Conservation (phyloP, 1,140 invertebrate species). For the Hyles vespertilio region DNA sequence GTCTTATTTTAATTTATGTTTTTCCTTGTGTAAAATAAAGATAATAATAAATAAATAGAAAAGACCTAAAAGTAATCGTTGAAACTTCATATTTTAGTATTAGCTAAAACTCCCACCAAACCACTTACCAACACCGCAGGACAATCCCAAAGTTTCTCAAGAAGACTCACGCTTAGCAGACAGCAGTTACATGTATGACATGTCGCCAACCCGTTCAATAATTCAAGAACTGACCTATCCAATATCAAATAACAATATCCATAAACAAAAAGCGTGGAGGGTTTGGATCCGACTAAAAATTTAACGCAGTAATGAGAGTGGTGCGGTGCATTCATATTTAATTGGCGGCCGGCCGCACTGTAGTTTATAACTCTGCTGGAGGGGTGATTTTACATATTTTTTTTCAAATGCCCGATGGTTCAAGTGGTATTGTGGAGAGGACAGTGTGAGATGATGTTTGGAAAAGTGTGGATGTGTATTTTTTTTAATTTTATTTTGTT, state of each 20-base stretch:
- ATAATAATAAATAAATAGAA: too few relatives aligned
- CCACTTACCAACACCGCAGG: too few relatives aligned
- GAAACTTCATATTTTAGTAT: too few relatives aligned
- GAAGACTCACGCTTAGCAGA: too few relatives aligned
- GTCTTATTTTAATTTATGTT: too few relatives aligned
- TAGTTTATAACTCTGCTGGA: conserved; percentile 56
- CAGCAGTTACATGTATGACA: too few relatives aligned
- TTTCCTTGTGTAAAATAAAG: too few relatives aligned
- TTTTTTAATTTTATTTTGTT: conserved; percentile 6
- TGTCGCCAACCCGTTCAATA: conserved; percentile 9
- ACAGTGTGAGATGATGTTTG: conserved; percentile 31
- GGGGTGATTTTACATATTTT: conserved; percentile 64
- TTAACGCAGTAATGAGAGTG: conserved; percentile 60
- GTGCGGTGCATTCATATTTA: conserved; percentile 64
- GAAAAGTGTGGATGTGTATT: conserved; percentile 4
- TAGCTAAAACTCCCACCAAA: too few relatives aligned
- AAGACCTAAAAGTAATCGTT: too few relatives aligned
- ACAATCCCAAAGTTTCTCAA: too few relatives aligned
- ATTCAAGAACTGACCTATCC: conserved; percentile 20
- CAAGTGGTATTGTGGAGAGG: conserved; percentile 66
- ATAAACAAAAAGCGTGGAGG: conserved; percentile 20
- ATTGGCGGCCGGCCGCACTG: conserved; percentile 49
- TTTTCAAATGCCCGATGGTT: conserved; percentile 66
- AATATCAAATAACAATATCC: conserved; percentile 22
- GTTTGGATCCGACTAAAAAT: conserved; percentile 42